Evolutionary conservation across 1,140 invertebrate genomes (phyloP).

Genomic region (Paraescarpia echinospica): DNA sequence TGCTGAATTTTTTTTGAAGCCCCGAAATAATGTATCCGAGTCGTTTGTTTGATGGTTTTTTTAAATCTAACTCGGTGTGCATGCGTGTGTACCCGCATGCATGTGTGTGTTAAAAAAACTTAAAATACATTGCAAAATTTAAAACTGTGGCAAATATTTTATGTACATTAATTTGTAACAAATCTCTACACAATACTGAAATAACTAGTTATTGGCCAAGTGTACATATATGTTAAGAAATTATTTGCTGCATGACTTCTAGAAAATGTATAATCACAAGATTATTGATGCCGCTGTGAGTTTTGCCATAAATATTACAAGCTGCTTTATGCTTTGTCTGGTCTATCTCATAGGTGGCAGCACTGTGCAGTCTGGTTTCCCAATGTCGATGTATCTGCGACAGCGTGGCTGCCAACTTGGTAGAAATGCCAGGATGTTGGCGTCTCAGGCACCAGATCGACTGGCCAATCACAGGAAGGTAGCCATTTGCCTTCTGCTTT

Average conservation of each 20-base stretch:
- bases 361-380: slow-evolving; percentile 60
- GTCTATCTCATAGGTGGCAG: background rate
- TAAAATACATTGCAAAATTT: background rate
- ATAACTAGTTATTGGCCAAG: background rate
- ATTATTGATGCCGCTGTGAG: background rate
- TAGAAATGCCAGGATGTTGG: slow-evolving; percentile 79
- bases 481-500: background rate
- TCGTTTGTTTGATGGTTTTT: too few species aligned
- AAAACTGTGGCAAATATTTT: too few species aligned
- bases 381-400: slow-evolving; percentile 68
- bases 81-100: too few species aligned
- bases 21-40: too few species aligned
- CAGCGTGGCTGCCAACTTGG: slow-evolving; percentile 65
- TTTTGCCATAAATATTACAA: background rate
- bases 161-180: too few species aligned
- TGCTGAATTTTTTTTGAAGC: too few species aligned
- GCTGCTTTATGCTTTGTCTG: slow-evolving; percentile 35
- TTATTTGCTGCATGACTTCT: background rate
- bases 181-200: background rate
- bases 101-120: background rate
- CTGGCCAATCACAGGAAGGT: slow-evolving; percentile 62
- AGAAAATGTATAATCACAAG: background rate
- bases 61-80: too few species aligned
- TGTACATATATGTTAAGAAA: background rate
- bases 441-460: slow-evolving; percentile 74